phyloP scores from a whole-genome alignment of 2,797 vertebrate species.

The Pipistrellus pygmaeus region DNA sequence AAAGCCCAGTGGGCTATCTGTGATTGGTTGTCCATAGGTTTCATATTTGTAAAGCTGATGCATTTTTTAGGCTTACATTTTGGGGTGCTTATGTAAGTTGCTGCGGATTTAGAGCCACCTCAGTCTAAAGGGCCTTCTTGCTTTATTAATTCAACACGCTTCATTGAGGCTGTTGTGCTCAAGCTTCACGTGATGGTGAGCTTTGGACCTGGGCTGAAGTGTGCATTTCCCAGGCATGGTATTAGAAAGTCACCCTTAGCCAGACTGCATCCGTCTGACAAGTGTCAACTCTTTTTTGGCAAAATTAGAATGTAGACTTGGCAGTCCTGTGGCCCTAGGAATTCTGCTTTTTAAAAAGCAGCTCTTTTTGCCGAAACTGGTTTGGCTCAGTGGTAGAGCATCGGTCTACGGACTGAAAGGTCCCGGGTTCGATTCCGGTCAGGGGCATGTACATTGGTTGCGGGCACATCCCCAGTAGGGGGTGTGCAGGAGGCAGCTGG shows the following conservation, averaged over 20 bases:
- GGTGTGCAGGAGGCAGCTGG: too few species aligned
- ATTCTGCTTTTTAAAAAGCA: not conserved
- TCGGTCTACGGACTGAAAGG: too few species aligned
- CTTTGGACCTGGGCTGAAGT: not conserved
- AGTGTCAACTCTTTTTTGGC: not conserved
- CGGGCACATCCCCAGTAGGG: too few species aligned
- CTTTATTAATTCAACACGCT: not conserved
- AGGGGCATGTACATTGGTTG: too few species aligned
- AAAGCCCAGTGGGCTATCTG: not conserved
- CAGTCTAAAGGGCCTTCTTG: not conserved
- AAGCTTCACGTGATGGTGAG: not conserved
- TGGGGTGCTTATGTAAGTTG: not conserved
- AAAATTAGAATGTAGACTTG: not conserved
- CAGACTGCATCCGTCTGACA: not conserved
- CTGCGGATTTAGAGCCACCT: rapidly evolving
- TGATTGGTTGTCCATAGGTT: not conserved
- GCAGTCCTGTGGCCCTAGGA: not conserved
- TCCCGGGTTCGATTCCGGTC: too few species aligned
- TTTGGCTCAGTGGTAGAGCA: too few species aligned
- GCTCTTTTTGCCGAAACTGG: not conserved
- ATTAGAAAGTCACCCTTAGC: not conserved
- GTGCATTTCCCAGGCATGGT: not conserved
- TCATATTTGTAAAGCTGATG: not conserved
- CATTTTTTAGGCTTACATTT: not conserved
- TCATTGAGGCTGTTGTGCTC: not conserved